Evolutionary conservation across 2,888 invertebrate genomes (phyloP).

Genomic region (Leptothorax acervorum): DNA sequence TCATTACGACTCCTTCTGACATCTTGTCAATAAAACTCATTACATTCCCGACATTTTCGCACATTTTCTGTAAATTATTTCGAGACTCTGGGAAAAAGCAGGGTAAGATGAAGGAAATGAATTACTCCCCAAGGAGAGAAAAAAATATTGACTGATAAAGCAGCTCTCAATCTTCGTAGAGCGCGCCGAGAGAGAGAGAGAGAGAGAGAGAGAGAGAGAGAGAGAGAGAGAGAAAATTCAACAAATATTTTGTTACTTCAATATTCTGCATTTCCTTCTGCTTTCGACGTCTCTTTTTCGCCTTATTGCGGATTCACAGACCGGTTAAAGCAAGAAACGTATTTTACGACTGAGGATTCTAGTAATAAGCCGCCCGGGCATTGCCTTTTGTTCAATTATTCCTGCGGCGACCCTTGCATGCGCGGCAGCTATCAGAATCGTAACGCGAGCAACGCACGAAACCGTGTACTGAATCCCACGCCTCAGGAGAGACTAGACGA

Average conservation of each 20-base stretch:
- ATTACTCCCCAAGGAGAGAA: background rate
- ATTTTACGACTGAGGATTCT: conserved; percentile 6
- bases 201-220: too few species aligned
- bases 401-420: conserved; percentile 24
- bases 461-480: background rate
- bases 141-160: conserved; percentile 23
- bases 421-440: conserved; percentile 6
- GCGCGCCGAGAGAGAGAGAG: background rate
- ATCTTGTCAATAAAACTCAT: background rate
- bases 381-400: conserved; percentile 34
- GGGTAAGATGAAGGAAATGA: conserved; percentile 7
- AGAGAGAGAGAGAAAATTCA: too few species aligned
- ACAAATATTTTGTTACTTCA: conserved; percentile 22
- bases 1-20: conserved; percentile 78
- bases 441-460: conserved; percentile 39
- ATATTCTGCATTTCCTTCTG: background rate
- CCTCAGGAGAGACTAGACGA: background rate
- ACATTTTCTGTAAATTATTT: conserved; percentile 14
- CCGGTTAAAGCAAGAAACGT: background rate
- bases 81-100: background rate
- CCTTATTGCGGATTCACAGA: background rate
- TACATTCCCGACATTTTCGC: conserved; percentile 14
- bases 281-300: background rate
- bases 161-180: background rate
- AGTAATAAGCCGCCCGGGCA: conserved; percentile 9